Percentiles rank a stretch among this genome's conserved stretches.
These are phyloP conservation scores for Eueides isabella DNA, from an alignment of 1,140 invertebrate species.

Conservation along the genomic window DNA sequence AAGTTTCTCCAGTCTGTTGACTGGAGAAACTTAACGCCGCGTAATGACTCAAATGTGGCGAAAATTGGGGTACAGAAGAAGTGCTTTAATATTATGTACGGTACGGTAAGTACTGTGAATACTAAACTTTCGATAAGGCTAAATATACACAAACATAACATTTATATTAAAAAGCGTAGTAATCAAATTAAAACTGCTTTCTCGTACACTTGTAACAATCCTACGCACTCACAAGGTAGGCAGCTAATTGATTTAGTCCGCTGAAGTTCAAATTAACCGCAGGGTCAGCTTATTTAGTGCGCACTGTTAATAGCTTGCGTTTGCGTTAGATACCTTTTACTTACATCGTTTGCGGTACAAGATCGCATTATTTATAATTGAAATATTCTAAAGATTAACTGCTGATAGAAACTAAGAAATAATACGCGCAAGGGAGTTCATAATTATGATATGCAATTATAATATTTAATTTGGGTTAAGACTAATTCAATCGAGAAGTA, in stretches of 20 bases:
- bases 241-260: constrained; percentile 26
- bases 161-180: no score
- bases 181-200: no score
- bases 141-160: no score
- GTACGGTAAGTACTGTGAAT: no score
- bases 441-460: neutral
- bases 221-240: neutral
- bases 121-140: no score
- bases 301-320: constrained; percentile 22
- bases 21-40: no score
- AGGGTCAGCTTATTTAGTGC: constrained; percentile 30
- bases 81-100: no score
- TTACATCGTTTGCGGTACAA: constrained; percentile 16
- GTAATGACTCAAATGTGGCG: no score
- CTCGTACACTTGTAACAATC: neutral
- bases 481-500: neutral
- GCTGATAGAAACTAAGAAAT: neutral
- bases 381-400: constrained; percentile 9
- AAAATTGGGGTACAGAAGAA: no score
- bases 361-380: constrained; percentile 22
- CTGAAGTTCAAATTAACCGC: constrained; percentile 29
- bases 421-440: neutral
- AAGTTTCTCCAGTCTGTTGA: no score
- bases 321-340: constrained; percentile 11
- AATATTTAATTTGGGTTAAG: neutral